Conservation (phyloP, 2,113 vertebrate genomes). For the Oryzias celebensis region DNA sequence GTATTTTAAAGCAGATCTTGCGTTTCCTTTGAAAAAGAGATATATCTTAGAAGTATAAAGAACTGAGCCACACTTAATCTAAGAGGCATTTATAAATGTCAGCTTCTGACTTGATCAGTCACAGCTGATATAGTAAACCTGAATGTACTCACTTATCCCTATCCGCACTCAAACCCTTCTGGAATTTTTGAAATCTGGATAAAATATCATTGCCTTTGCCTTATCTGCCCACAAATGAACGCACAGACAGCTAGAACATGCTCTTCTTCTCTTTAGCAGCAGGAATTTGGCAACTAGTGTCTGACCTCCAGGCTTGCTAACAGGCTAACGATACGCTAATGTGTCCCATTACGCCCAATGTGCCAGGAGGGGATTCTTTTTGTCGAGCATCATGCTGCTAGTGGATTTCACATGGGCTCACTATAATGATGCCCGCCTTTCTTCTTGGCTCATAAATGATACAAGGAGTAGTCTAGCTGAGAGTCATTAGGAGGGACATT, state of each 20-base stretch:
- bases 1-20: no score
- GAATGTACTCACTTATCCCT: no score
- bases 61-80: slow-evolving; percentile 4
- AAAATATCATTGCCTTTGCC: slow-evolving; percentile 6
- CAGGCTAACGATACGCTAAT: slow-evolving; percentile 79
- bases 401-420: slow-evolving; percentile 70
- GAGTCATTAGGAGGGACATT: slow-evolving; percentile 79
- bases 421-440: slow-evolving; percentile 76
- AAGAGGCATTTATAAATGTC: not conserved
- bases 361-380: slow-evolving; percentile 77
- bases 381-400: slow-evolving; percentile 71
- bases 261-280: slow-evolving; percentile 50
- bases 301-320: slow-evolving; percentile 76
- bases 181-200: slow-evolving; percentile 21
- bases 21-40: not conserved
- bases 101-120: slow-evolving; percentile 12
- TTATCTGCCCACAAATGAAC: slow-evolving; percentile 57
- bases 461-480: slow-evolving; percentile 74
- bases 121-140: slow-evolving; percentile 4
- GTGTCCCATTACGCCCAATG: slow-evolving; percentile 79
- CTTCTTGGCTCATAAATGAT: slow-evolving; percentile 76
- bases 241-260: slow-evolving; percentile 52
- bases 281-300: slow-evolving; percentile 61
- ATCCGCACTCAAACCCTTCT: not conserved
- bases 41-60: not conserved